Evolutionary conservation across 2,113 vertebrate genomes (phyloP), one percentile per base, ranked within the genome.

Genomic region (Paratilapia polleni): DNA sequence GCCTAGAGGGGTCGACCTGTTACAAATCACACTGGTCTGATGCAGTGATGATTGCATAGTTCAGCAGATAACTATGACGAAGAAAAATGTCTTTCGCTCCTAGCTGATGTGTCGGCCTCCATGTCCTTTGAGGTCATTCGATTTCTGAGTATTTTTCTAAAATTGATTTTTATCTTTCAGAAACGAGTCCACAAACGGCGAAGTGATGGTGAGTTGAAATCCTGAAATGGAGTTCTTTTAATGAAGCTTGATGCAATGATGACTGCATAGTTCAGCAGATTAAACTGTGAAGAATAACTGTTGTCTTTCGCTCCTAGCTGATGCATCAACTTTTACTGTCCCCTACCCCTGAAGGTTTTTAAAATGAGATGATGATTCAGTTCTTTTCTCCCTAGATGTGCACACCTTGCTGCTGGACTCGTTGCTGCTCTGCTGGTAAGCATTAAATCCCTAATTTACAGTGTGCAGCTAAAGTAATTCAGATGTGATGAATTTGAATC

Each of bases 211-310:
- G 63, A 89, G 87, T 24, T 31, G 1, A 68, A 22, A 7, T 0
- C 22, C 34, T 0, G 6, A 4, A 0, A 2, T 7, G 2, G 0
- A 0, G 1, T 5, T 5, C 0, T 49, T 26, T 80, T 10, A 11
- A 0, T 77, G 2, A 20, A 1, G 1, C 2, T 12, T 41, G 87
- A 54, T 95, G 91, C 91, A 73, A 26, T 94, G 94, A 96, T 97
- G 96, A 96, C 3, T 38, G 83, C 94, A 96, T 96, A 96, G 95
- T 97, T 97, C 96, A 97, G 88, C 96, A 89, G 96, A 97, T 70
- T 87, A 3, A 36, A 59, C 78, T 4, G 41, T 96, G 97, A 94
- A 74, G 95, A 97, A 47, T 31, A 9, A 17, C 5, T 8, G 0
- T 80, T 24, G 92, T 96, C 88, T 97, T 96, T 96, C 96, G 96